phyloP scores from a whole-genome alignment of 2,888 invertebrate species.

The Eulithis prunata region DNA sequence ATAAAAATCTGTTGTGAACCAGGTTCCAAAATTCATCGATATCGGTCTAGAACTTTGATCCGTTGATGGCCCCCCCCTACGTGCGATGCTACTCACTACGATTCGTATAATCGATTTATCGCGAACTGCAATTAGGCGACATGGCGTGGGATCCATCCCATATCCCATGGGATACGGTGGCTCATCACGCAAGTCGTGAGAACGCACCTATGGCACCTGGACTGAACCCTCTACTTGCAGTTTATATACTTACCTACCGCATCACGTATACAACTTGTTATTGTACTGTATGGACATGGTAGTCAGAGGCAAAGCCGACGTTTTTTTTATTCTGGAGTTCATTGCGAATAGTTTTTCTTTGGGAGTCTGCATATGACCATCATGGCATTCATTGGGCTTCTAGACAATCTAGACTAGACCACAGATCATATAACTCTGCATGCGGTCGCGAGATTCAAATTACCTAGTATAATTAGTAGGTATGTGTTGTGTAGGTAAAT shows the following conservation, averaged over 20 bases:
- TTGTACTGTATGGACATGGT: too few species aligned
- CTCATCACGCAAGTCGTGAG: slow-evolving; percentile 68
- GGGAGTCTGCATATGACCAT: background rate
- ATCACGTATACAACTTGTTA: background rate
- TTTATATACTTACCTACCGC: background rate
- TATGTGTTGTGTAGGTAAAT: slow-evolving; percentile 2
- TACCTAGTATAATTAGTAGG: background rate
- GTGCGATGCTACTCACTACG: slow-evolving; percentile 25
- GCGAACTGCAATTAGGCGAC: slow-evolving; percentile 48
- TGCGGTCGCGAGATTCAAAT: too few species aligned
- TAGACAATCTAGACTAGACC: too few species aligned
- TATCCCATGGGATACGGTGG: slow-evolving; percentile 52
- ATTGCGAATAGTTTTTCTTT: background rate
- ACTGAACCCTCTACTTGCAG: slow-evolving; percentile 46
- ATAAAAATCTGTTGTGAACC: too few species aligned
- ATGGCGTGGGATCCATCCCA: slow-evolving; percentile 36
- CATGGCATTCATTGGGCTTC: too few species aligned
- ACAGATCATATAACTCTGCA: too few species aligned
- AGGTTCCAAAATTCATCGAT: background rate
- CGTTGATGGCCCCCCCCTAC: slow-evolving; percentile 1
- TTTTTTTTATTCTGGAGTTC: background rate
- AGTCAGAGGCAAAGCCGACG: too few species aligned
- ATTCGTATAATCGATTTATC: slow-evolving; percentile 44
- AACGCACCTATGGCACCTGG: slow-evolving; percentile 59
- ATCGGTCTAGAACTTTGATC: background rate